These are phyloP conservation scores for Anhinga rufa DNA, from an alignment of 2,113 vertebrate genomes.

Conservation along the genomic window DNA sequence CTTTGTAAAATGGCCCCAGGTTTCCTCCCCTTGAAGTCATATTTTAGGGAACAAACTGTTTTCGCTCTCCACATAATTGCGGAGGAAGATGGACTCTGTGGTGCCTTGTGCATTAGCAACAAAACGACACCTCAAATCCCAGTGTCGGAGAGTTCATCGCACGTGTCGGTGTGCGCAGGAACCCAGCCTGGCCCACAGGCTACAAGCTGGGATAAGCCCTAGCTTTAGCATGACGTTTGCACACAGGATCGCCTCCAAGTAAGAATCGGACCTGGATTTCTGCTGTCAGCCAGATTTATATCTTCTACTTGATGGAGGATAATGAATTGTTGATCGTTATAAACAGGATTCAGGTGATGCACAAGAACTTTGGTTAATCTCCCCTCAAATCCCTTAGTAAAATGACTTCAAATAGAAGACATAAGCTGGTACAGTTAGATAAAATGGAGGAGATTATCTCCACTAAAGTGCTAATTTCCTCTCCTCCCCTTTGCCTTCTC, in stretches of 20 bases:
- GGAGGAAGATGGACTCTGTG: not conserved
- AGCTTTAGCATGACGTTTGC: not conserved
- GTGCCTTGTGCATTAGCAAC: not conserved
- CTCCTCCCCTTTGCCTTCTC: not conserved
- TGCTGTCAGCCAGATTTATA: rapidly evolving
- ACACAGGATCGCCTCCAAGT: not conserved
- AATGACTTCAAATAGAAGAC: not conserved
- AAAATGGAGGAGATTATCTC: not conserved
- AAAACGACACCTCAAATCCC: not conserved
- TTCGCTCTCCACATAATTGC: rapidly evolving
- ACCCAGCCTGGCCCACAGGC: not conserved
- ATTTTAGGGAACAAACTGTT: not conserved
- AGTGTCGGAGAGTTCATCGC: not conserved
- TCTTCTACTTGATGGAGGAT: not conserved
- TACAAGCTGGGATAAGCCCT: not conserved
- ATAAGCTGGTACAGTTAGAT: not conserved
- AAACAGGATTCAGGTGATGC: not conserved
- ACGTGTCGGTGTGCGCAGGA: not conserved
- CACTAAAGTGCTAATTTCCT: not conserved
- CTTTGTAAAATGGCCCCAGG: not conserved
- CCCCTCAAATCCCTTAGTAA: not conserved
- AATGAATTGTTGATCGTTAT: not conserved
- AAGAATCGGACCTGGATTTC: not conserved
- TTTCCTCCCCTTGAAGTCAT: not conserved
- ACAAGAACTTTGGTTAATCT: not conserved